Evolutionary conservation across 2,113 vertebrate genomes (phyloP).

Genomic region (Lethenteron camtschaticum): DNA sequence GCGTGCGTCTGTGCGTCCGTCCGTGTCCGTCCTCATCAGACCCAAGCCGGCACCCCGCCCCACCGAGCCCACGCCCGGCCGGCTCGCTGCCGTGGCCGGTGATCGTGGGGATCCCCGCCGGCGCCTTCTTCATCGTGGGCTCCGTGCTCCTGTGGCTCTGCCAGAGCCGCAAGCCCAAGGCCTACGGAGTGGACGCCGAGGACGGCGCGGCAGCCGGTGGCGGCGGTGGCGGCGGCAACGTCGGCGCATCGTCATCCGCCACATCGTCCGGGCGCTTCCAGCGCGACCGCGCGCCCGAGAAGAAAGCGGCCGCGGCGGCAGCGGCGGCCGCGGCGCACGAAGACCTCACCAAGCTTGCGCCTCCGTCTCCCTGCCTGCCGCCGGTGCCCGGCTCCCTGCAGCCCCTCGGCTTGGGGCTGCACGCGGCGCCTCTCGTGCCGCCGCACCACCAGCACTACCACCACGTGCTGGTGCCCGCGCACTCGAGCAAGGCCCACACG

Average conservation of each 20-base stretch:
- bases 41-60: slow-evolving; percentile 10
- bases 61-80: slow-evolving; percentile 16
- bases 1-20: too few species aligned
- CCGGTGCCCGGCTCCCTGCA: too few species aligned
- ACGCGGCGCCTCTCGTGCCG: too few species aligned
- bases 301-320: slow-evolving; percentile 5
- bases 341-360: slow-evolving; percentile 12
- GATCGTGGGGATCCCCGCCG: slow-evolving; percentile 22
- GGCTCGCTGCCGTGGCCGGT: slow-evolving; percentile 21
- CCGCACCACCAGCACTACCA: too few species aligned
- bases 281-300: slow-evolving; percentile 12
- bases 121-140: slow-evolving; percentile 21
- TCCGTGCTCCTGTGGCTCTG: slow-evolving; percentile 23
- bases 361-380: slow-evolving; percentile 10
- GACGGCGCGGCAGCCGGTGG: too few species aligned
- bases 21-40: too few species aligned
- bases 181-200: background rate
- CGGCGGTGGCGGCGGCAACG: slow-evolving; percentile 2
- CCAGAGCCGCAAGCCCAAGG: slow-evolving; percentile 17
- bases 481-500: too few species aligned
- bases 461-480: too few species aligned
- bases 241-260: slow-evolving; percentile 10
- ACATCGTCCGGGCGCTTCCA: slow-evolving; percentile 11
- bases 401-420: too few species aligned
- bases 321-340: slow-evolving; percentile 10